Conservation (phyloP, 1,140 invertebrate genomes). For the Pseudobourletiella spinata region DNA sequence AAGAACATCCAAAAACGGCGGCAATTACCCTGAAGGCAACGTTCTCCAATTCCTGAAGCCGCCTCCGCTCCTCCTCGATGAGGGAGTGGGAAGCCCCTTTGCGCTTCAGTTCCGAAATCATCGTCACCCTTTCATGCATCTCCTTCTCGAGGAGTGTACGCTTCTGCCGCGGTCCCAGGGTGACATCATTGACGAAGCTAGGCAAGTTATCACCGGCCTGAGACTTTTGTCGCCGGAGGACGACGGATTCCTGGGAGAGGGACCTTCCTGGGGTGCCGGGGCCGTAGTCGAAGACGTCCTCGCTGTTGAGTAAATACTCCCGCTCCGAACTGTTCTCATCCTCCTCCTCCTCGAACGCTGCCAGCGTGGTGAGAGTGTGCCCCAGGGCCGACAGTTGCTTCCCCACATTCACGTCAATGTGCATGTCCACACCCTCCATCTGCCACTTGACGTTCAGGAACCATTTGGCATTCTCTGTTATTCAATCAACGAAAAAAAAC, state of each 20-base stretch:
- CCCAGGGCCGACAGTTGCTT: conserved; percentile 88
- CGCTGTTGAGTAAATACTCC: conserved; percentile 10
- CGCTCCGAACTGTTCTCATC: conserved; percentile 27
- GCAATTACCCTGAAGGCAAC: conserved; percentile 69
- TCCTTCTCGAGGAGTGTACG: conserved; percentile 92
- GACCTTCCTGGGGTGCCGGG: conserved; percentile 12
- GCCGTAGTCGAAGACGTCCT: conserved; percentile 25
- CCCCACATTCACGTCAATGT: conserved; percentile 90
- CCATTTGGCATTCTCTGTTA: conserved; percentile 90
- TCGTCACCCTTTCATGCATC: conserved; percentile 91
- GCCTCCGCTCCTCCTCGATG: conserved; percentile 80
- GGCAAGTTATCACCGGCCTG: conserved; percentile 61
- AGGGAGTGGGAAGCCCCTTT: conserved; percentile 82
- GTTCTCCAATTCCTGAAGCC: conserved; percentile 82
- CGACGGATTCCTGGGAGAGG: conserved; percentile 28
- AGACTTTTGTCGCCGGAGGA: conserved; percentile 41
- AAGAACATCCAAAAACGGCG: no score
- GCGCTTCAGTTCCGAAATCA: conserved; percentile 82
- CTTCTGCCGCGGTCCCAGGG: conserved; percentile 74
- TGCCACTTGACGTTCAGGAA: conserved; percentile 95
- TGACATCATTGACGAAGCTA: conserved; percentile 74
- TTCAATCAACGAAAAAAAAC: no score
- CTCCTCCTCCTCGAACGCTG: conserved; percentile 62
- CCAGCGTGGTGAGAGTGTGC: conserved; percentile 88
- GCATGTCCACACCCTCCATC: conserved; percentile 98